phyloP scores from a whole-genome alignment of 2,113 vertebrate genomes.

The Neotragus pygmaeus region DNA sequence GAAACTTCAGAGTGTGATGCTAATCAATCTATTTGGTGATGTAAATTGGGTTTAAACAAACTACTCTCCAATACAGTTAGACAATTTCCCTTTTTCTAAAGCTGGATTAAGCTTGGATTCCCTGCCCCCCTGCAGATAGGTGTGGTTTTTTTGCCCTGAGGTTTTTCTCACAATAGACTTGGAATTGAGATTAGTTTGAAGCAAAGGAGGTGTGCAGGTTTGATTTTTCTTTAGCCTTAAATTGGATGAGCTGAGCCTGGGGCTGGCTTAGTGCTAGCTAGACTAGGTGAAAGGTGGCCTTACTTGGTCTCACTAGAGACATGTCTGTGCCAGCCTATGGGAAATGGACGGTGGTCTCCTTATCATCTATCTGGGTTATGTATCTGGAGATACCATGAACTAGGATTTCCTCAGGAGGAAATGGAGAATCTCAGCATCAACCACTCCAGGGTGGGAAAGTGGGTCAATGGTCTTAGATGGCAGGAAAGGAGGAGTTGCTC shows the following conservation, averaged over 20 bases:
- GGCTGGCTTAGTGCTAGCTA: background rate
- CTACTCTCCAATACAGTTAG: background rate
- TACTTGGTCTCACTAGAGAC: background rate
- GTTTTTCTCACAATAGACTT: background rate
- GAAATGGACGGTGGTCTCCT: conserved; percentile 7
- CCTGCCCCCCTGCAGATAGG: background rate
- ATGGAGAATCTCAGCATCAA: background rate
- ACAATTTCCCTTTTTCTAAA: conserved; percentile 44
- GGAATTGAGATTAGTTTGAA: background rate
- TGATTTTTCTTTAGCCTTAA: background rate
- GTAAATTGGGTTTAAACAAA: conserved; percentile 50
- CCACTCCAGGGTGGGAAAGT: background rate
- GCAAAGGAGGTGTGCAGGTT: background rate
- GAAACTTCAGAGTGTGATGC: conserved; percentile 42
- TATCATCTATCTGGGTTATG: background rate
- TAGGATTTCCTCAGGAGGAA: conserved; percentile 30
- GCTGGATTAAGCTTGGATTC: conserved; percentile 30
- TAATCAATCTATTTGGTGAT: conserved; percentile 49
- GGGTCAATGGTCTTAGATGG: background rate
- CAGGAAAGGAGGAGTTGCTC: background rate
- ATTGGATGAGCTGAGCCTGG: background rate
- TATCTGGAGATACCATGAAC: conserved; percentile 11
- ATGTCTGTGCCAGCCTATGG: conserved; percentile 23
- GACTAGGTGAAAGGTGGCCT: background rate
- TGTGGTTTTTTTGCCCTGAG: background rate